A percentile compares a stretch with the other conserved stretches of the same genome.
phyloP scores from a whole-genome alignment of 2,113 vertebrate species.

The Cyanoramphus novaezelandiae region DNA sequence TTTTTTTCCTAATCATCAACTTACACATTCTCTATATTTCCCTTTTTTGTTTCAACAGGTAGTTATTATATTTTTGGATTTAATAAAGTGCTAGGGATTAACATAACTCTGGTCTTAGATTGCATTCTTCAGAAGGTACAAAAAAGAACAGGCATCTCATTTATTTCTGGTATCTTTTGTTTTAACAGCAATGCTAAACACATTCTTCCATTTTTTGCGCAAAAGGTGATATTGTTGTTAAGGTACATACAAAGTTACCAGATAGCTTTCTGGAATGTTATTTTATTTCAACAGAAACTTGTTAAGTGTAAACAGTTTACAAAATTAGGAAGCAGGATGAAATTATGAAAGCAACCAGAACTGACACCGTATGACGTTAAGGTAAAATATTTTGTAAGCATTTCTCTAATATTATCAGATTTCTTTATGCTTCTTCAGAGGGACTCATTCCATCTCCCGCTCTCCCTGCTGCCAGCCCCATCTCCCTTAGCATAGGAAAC shows the following conservation, averaged over 20 bases:
- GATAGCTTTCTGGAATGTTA: background rate
- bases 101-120: background rate
- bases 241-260: background rate
- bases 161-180: background rate
- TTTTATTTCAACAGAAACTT: background rate
- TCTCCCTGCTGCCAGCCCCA: background rate
- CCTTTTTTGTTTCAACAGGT: background rate
- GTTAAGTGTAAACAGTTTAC: background rate
- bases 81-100: background rate
- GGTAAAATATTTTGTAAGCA: background rate
- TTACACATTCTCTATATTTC: background rate
- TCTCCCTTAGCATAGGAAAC: background rate
- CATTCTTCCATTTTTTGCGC: accelerated
- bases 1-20: background rate
- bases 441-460: background rate
- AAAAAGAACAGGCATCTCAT: background rate
- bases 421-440: background rate
- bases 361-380: background rate
- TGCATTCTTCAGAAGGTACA: background rate
- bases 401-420: background rate
- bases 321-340: background rate
- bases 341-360: background rate
- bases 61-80: background rate
- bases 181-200: background rate
- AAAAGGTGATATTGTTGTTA: background rate